Percentiles rank a stretch among this genome's conserved stretches.
Conservation (phyloP, 1,140 invertebrate species). For the Drosophila sturtevanti region DNA sequence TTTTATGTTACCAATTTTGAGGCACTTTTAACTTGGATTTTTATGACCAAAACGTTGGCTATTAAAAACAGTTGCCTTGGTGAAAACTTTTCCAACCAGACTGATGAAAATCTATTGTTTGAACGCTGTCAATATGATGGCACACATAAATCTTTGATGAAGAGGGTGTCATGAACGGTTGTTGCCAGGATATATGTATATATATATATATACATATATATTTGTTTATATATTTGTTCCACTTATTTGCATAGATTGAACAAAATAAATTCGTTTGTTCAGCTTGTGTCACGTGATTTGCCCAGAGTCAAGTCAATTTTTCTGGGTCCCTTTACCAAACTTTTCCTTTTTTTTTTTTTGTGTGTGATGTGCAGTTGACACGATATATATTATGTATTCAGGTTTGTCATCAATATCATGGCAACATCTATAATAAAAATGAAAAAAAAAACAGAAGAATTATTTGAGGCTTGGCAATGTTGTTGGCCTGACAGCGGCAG, state of each 20-base stretch:
- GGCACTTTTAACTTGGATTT: slow-evolving; percentile 13
- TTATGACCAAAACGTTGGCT: slow-evolving; percentile 24
- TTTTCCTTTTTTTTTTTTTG: background rate
- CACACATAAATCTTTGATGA: slow-evolving; percentile 60
- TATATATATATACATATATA: slow-evolving; percentile 17
- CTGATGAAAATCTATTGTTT: slow-evolving; percentile 66
- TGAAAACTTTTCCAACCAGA: slow-evolving; percentile 22
- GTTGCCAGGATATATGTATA: slow-evolving; percentile 17
- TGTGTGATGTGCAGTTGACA: slow-evolving; percentile 55
- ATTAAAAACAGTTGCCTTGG: slow-evolving; percentile 62
- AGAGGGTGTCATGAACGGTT: background rate
- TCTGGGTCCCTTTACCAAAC: slow-evolving; percentile 25
- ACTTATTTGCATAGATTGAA: slow-evolving; percentile 76
- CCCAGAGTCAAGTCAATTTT: slow-evolving; percentile 59
- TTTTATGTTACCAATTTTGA: slow-evolving; percentile 1
- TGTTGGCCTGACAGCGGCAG: slow-evolving; percentile 28
- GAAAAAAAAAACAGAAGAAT: too few relatives aligned
- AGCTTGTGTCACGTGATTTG: slow-evolving; percentile 66
- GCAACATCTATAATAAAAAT: slow-evolving; percentile 56
- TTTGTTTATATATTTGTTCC: slow-evolving; percentile 44
- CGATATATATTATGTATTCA: slow-evolving; percentile 29
- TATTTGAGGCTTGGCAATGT: slow-evolving; percentile 47
- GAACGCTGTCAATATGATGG: slow-evolving; percentile 69
- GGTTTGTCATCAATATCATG: slow-evolving; percentile 54
- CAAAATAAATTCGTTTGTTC: slow-evolving; percentile 56